Base-by-base conservation (phyloP, 1,140 invertebrate species). In the Macrobrachium rosenbergii region DNA sequence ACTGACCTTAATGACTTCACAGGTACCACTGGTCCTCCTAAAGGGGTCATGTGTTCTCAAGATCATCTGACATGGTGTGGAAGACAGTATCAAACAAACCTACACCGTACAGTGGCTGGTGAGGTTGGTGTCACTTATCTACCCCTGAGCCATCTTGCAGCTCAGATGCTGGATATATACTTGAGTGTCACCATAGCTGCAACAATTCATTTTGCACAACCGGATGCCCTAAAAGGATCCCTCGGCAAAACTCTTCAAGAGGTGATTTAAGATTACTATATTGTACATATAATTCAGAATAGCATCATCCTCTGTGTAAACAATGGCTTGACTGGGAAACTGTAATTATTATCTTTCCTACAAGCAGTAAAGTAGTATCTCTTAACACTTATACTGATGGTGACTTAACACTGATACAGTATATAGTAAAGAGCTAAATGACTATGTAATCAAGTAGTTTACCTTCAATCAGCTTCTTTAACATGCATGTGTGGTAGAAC, bases 21-120 rank as follows among this genome's bases (percentile, higher is more conserved):
- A 77, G 90, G 90, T 19, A 91, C 90, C 12, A 90, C 90, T 2
- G 90, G 90, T 1, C 84, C 87, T 21, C 89, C 90, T 60, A 91
- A 91, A 80, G 91, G 91, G 5, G 90, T 90, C 8, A 91, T 91
- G 90, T 79, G 90, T 73, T 88, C 84, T 21, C 90, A 91, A 67
- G 90, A 91, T 80, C 89, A 91, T 59, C 73, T 91, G 58, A 91
- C 89, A 21, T 91, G 90, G 90, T 88, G 85, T 17, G 82, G 89
- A 7, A 82, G 69, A 23, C 63, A 45, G 62, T 88, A 89, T 21
- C 67, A 67, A 43, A 16, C 62, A 21, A 21, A 52, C 19, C 60
- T 63, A 23, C 23, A 64, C 11, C 21, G 16, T 45, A 63, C 14
- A 37, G 28, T 63, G 17, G 45, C 23, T 58, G 73, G 81, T 11